Conservation (phyloP, 2,888 invertebrate genomes). For the Saturnia japonica region DNA sequence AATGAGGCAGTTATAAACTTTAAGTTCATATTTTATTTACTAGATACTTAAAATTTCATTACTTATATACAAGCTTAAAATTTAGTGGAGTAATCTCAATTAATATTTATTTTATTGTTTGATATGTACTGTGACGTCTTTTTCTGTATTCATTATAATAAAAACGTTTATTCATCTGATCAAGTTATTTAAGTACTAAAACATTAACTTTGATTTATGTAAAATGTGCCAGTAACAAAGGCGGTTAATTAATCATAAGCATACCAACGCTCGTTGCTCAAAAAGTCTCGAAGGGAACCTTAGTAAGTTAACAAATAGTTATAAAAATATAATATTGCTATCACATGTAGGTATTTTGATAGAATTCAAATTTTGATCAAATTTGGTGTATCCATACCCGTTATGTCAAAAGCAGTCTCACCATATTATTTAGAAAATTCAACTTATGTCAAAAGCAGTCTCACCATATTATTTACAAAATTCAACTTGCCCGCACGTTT, state of each 20-base stretch:
- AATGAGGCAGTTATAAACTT: too few relatives aligned
- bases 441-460: too few relatives aligned
- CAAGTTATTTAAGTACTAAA: slow-evolving; percentile 5
- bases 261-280: background rate
- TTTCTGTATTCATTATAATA: background rate
- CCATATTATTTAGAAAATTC: background rate
- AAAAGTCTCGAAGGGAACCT: background rate
- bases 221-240: background rate
- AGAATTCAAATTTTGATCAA: background rate
- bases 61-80: too few relatives aligned
- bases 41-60: too few relatives aligned
- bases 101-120: background rate
- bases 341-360: background rate
- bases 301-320: background rate
- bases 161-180: background rate
- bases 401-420: background rate
- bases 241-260: slow-evolving; percentile 6
- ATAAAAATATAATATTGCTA: background rate
- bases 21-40: too few relatives aligned
- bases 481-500: background rate
- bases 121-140: background rate
- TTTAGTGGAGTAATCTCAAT: background rate
- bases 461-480: background rate
- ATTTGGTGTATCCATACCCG: background rate
- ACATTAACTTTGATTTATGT: slow-evolving; percentile 11